Base-by-base conservation (phyloP, 23 tunicate species). In the Styela clava region DNA sequence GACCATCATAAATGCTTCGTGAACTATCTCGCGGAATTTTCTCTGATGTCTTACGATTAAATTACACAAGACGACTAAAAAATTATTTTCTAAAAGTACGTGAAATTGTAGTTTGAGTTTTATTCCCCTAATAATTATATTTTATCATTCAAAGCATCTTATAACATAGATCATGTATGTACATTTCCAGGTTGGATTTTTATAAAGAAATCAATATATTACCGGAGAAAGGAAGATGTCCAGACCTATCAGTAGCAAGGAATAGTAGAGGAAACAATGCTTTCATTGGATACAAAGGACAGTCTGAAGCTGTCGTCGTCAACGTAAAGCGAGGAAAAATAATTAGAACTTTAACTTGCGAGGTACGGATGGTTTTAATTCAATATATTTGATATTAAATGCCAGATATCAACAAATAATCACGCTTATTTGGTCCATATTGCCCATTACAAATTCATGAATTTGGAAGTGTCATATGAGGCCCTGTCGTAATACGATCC, bases 251-350 rank as follows among this genome's bases (percentile, higher is more conserved):
- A 1, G 63, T 79, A 1, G 97, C 83, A 2, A 69, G 82, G 0
- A 82, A 33, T 34, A 85, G 76, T 24, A 74, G 78, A 22, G 85
- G 86, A 24, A 86, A 82, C 78, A 81, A 81, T 79, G 69, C 82
- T n/a, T 56, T 91, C 1, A 67, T 86, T 22, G 79, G 91, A 1
- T 91, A 76, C 82, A 32, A 62, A 67, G 62, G 74, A 12, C 69
- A 70, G 2, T 79, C 88, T 33, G 87, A 86, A 62, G 97, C 97
- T 2, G 81, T 86, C 65, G 90, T 86, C 21, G 88, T 86, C 82
- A 86, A 91, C 64, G 90, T 83, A 31, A 86, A 82, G 44, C 35
- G 90, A 69, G 87, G 87, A 30, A 86, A 86, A 32, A 82, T 82
- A n/a, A 34, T 78, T 29, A 77, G 88, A 19, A 91, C 84, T n/a